A percentile compares a stretch with the other conserved stretches of the same genome.
Conservation (phyloP, 2,797 vertebrate species). For the Fistularia tabacaria region DNA sequence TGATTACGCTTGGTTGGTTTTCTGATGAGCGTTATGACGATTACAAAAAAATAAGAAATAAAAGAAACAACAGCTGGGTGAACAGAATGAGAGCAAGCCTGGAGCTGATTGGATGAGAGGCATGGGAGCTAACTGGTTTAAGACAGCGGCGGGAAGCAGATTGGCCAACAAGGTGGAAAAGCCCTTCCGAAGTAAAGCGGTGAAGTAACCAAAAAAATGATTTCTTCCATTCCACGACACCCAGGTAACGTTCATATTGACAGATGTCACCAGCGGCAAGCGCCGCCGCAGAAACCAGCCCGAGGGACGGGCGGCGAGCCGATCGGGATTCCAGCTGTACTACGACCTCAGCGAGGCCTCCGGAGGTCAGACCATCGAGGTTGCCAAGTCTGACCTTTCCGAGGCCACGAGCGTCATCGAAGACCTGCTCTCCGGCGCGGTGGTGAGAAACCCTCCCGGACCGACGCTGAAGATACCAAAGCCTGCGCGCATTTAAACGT, state of each 20-base stretch:
- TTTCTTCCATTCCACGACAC: background rate
- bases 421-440: conserved; percentile 43
- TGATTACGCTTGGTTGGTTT: too few relatives aligned
- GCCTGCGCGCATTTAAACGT: background rate
- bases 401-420: conserved; percentile 52
- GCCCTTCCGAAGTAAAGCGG: too few relatives aligned
- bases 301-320: accelerated
- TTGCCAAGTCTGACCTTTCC: conserved; percentile 51
- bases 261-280: conserved; percentile 11
- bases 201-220: too few relatives aligned
- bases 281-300: conserved; percentile 7
- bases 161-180: too few relatives aligned
- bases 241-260: conserved; percentile 71
- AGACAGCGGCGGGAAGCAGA: too few relatives aligned
- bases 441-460: conserved; percentile 41
- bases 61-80: too few relatives aligned
- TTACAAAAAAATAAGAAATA: too few relatives aligned
- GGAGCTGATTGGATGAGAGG: too few relatives aligned
- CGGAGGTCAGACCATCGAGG: conserved; percentile 66
- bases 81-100: too few relatives aligned
- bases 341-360: conserved; percentile 60
- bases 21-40: too few relatives aligned
- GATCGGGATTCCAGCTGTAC: conserved; percentile 46
- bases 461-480: too few relatives aligned
- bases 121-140: too few relatives aligned